Base-by-base conservation (phyloP, 2,113 vertebrate genomes). In the Caretta caretta region DNA sequence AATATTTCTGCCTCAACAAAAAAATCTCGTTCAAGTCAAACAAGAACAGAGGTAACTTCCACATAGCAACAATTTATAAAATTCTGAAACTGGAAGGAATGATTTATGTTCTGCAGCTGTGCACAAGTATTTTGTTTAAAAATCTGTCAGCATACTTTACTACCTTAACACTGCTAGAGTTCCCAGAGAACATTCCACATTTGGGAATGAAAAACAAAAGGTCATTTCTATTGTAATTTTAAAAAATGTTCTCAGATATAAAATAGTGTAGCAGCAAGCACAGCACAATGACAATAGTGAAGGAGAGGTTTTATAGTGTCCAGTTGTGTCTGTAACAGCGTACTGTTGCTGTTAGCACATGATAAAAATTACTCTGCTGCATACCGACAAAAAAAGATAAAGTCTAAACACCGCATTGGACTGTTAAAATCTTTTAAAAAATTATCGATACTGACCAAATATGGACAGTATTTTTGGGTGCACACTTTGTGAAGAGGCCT, bases 21-120 rank as follows among this genome's bases (percentile, higher is more conserved):
- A 96, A 49, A 94, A 50, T 83, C 95, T 96, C 95, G 87, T 97
- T 98, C 92, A 97, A 94, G 65, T 80, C 93, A 96, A 96, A 48
- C 92, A 96, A 91, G 86, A 94, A 89, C 87, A 92, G 89, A 93
- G 84, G 83, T 92, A 95, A 96, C 88, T 95, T 98, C 92, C 89
- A 97, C 89, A 93, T 89, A 97, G 94, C 72, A 92, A 98, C 97
- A 72, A 94, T 69, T 90, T 93, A 95, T 93, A 51, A 85, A 92
- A 93, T 94, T 96, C 87, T 90, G 93, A 96, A 97, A 91, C 19
- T 62, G 93, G 89, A 96, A 92, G 86, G 86, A 95, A 84, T 97
- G 96, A 98, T 97, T 98, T 97, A 97, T 87, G 86, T 88, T 94
- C 92, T 27, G 88, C 95, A 98, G 97, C 97, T 98, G 94, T 95